Percentiles rank a stretch among this genome's conserved stretches.
Evolutionary conservation across 1,140 invertebrate genomes (phyloP).

Genomic region (silkworm (Bombyx mori)): ASM3026992v2 NC_085107.1:9444001-9444500

Average conservation of each 20-base stretch:
- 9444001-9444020: slow-evolving; percentile 11
- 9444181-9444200: slow-evolving; percentile 25
- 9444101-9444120: slow-evolving; percentile 17
- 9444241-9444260: too few species aligned
- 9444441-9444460: too few species aligned
- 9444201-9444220: slow-evolving; percentile 20
- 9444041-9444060: slow-evolving; percentile 11
- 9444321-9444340: not conserved
- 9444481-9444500: too few species aligned
- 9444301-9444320: too few species aligned
- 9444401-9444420: too few species aligned
- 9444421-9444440: too few species aligned
- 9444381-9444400: too few species aligned
- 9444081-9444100: slow-evolving; percentile 1
- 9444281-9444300: too few species aligned
- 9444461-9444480: too few species aligned
- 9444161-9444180: slow-evolving; percentile 9
- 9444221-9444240: slow-evolving; percentile 16
- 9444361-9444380: not conserved
- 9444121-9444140: slow-evolving; percentile 27
- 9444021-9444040: slow-evolving; percentile 8
- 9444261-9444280: too few species aligned
- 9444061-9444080: slow-evolving; percentile 22
- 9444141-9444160: slow-evolving; percentile 15
- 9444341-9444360: not conserved